Evolutionary conservation across 2,888 invertebrate species (phyloP).

Genomic region (Neoascia interrupta): DNA sequence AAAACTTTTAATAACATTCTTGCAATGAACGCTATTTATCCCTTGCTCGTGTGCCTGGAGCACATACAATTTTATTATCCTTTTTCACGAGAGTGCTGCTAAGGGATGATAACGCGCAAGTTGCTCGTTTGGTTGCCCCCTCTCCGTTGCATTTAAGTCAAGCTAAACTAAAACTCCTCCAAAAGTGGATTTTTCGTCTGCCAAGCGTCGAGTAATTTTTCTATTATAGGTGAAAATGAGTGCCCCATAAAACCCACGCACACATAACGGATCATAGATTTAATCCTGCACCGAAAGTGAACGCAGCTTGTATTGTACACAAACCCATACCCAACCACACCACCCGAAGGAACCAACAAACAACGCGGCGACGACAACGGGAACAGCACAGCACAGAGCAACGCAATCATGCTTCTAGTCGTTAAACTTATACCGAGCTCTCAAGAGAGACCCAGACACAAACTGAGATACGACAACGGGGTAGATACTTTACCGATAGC

Average conservation of each 20-base stretch:
- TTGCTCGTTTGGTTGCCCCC: background rate
- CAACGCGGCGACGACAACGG: background rate
- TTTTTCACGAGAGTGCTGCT: constrained; percentile 49
- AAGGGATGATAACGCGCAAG: constrained; percentile 50
- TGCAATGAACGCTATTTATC: constrained; percentile 36
- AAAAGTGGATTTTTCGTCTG: constrained; percentile 20
- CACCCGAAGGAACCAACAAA: constrained; percentile 5
- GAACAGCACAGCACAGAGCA: constrained; percentile 5
- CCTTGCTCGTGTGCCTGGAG: constrained; percentile 12
- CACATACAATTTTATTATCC: constrained; percentile 40
- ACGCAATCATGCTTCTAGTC: constrained; percentile 50
- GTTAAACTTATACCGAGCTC: constrained; percentile 46
- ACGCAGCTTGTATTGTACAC: constrained; percentile 46
- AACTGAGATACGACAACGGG: constrained; percentile 25
- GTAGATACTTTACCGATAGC: constrained; percentile 51
- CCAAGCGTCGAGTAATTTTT: constrained; percentile 56
- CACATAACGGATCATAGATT: constrained; percentile 58
- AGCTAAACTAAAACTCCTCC: constrained; percentile 39
- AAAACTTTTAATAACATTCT: constrained; percentile 50
- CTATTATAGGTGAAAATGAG: constrained; percentile 68
- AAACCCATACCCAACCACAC: constrained; percentile 8
- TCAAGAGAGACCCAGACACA: constrained; percentile 19
- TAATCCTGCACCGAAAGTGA: constrained; percentile 59
- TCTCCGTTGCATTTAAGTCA: constrained; percentile 14
- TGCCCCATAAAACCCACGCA: constrained; percentile 53